These are phyloP conservation scores for Pectinophora gossypiella DNA, from an alignment of 1,140 invertebrate genomes.

Conservation along the genomic window DNA sequence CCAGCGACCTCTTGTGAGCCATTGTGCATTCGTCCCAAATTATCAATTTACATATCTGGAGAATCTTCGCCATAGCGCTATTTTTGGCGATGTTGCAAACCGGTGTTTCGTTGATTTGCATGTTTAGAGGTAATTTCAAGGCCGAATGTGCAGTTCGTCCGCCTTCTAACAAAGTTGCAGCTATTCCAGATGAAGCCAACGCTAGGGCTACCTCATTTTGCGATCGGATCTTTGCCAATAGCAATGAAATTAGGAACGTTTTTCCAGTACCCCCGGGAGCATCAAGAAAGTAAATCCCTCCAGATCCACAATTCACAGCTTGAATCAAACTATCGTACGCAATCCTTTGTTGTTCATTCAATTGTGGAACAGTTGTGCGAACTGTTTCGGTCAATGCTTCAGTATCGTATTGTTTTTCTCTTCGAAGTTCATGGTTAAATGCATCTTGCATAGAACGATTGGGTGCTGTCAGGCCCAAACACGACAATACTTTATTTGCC, in stretches of 20 bases:
- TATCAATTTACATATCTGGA: conserved; percentile 41
- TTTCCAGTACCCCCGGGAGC: conserved; percentile 41
- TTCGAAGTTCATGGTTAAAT: conserved; percentile 32
- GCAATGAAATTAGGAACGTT: conserved; percentile 55
- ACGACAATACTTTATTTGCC: conserved; percentile 28
- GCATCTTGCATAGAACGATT: conserved; percentile 28
- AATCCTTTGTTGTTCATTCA: conserved; percentile 22
- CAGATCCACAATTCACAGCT: conserved; percentile 14
- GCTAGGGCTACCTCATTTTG: conserved; percentile 53
- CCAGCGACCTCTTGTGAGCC: conserved; percentile 44
- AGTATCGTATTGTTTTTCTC: conserved; percentile 28
- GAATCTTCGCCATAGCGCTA: conserved; percentile 18
- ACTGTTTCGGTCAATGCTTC: conserved; percentile 22
- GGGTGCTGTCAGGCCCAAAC: conserved; percentile 30
- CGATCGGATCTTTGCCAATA: conserved; percentile 41
- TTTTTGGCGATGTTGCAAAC: conserved; percentile 26
- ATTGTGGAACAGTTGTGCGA: conserved; percentile 20
- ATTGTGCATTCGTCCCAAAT: conserved; percentile 61
- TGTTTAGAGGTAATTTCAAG: conserved; percentile 51
- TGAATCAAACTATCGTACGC: conserved; percentile 20
- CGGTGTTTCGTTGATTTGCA: conserved; percentile 28
- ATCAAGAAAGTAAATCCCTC: conserved; percentile 30
- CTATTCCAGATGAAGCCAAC: conserved; percentile 75
- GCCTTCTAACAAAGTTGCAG: conserved; percentile 69
- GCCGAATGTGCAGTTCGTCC: conserved; percentile 74